Conservation (phyloP, 1,140 invertebrate genomes). For the Aphaenogaster floridana region DNA sequence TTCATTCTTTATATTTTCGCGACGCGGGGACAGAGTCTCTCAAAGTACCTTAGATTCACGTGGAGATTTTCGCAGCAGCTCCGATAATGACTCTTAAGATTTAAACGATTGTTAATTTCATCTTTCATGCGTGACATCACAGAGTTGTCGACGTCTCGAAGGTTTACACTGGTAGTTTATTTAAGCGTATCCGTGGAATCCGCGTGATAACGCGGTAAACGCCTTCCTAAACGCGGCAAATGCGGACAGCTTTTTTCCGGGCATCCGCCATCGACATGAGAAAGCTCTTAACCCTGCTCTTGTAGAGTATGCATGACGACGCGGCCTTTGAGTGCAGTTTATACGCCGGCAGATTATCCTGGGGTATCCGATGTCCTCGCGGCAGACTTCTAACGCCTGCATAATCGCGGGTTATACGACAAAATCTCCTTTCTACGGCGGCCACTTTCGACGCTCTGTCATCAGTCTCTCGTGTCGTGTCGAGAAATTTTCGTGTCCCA, state of each 20-base stretch:
- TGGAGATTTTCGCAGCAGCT: neutral
- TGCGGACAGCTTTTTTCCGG: slow-evolving; percentile 38
- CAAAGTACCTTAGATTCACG: neutral
- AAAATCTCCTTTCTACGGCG: slow-evolving; percentile 1
- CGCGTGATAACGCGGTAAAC: slow-evolving; percentile 4
- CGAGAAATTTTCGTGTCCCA: neutral
- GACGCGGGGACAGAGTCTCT: neutral
- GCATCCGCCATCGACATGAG: slow-evolving; percentile 38
- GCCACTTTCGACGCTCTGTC: neutral
- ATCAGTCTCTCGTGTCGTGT: neutral
- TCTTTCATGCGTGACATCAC: neutral
- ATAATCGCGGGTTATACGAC: slow-evolving; percentile 23
- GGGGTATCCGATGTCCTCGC: slow-evolving; percentile 30
- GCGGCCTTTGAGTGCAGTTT: slow-evolving; percentile 29
- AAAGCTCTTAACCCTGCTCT: slow-evolving; percentile 53
- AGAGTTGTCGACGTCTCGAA: neutral
- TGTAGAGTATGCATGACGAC: slow-evolving; percentile 33
- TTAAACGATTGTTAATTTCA: neutral
- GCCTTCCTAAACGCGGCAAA: slow-evolving; percentile 15
- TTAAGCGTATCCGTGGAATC: neutral
- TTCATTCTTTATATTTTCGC: slow-evolving; percentile 1
- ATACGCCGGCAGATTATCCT: slow-evolving; percentile 47
- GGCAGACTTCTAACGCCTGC: neutral
- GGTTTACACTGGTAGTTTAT: neutral
- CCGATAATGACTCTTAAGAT: neutral